These are phyloP conservation scores for Nothobranchius kuhntae DNA, from an alignment of 2,113 vertebrate species.

Conservation along the genomic window DNA sequence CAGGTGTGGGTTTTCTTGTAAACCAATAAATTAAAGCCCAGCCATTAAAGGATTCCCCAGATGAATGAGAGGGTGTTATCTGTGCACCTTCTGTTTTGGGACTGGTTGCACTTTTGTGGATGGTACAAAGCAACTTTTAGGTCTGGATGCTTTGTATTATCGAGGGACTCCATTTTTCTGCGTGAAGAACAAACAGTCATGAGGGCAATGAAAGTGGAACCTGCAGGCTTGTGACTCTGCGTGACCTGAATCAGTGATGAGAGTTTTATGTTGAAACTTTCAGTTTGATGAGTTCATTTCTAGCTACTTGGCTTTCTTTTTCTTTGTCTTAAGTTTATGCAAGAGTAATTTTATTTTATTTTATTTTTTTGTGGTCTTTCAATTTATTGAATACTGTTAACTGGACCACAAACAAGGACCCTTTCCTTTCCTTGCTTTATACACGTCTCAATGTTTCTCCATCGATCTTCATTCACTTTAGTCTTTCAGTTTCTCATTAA, in stretches of 20 bases:
- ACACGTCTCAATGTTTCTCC: slow-evolving; percentile 9
- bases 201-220: neutral
- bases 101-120: neutral
- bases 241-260: neutral
- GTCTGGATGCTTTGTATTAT: neutral
- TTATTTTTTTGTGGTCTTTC: neutral
- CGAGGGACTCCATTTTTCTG: neutral
- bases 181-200: neutral
- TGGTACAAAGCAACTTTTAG: neutral
- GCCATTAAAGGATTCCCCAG: neutral
- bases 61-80: neutral
- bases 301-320: neutral
- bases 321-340: neutral
- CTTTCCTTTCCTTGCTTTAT: slow-evolving; percentile 15
- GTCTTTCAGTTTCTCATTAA: slow-evolving; percentile 44
- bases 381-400: neutral
- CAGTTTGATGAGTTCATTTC: neutral
- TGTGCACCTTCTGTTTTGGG: neutral
- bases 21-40: neutral
- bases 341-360: neutral
- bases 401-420: neutral
- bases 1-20: neutral
- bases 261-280: neutral
- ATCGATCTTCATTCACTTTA: slow-evolving; percentile 5
- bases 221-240: neutral